Percentiles rank a stretch among this genome's conserved stretches.
These are phyloP conservation scores for Sebastes oblongus DNA, from an alignment of 2,797 vertebrate genomes.

Conservation along the genomic window DNA sequence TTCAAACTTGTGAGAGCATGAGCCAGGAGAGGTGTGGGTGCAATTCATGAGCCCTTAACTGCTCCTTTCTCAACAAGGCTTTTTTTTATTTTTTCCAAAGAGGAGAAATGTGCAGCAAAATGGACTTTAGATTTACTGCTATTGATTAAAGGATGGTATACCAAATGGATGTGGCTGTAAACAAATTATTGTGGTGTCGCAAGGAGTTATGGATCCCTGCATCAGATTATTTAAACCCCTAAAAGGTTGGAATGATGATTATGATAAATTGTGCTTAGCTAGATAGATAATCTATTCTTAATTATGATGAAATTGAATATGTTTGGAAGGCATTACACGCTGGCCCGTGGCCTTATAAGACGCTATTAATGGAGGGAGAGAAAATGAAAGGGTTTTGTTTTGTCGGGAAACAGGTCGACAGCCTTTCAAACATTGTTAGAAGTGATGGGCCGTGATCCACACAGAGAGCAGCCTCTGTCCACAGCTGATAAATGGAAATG, in stretches of 20 bases:
- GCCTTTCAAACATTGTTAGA: constrained; percentile 71
- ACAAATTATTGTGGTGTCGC: constrained; percentile 74
- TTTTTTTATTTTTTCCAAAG: neutral
- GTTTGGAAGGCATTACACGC: constrained; percentile 64
- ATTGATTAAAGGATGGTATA: constrained; percentile 68
- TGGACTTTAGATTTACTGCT: constrained; percentile 57
- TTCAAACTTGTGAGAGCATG: neutral
- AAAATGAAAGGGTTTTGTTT: constrained; percentile 59
- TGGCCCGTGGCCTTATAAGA: constrained; percentile 59
- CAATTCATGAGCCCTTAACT: neutral
- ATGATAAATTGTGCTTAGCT: constrained; percentile 71
- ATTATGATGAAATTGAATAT: constrained; percentile 79
- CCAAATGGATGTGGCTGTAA: constrained; percentile 70
- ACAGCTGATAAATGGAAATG: constrained; percentile 58
- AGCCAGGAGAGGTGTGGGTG: neutral
- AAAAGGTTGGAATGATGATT: constrained; percentile 72
- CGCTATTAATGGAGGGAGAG: constrained; percentile 58
- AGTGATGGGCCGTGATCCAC: constrained; percentile 52
- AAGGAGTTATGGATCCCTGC: constrained; percentile 74
- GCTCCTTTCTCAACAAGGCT: neutral
- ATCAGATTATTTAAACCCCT: constrained; percentile 73
- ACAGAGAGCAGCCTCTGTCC: constrained; percentile 47
- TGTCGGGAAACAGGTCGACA: constrained; percentile 61
- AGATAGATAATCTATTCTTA: constrained; percentile 81
- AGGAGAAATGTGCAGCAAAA: constrained; percentile 42